Conservation (phyloP, 1,140 invertebrate genomes). For the Drosophila virilis region DNA sequence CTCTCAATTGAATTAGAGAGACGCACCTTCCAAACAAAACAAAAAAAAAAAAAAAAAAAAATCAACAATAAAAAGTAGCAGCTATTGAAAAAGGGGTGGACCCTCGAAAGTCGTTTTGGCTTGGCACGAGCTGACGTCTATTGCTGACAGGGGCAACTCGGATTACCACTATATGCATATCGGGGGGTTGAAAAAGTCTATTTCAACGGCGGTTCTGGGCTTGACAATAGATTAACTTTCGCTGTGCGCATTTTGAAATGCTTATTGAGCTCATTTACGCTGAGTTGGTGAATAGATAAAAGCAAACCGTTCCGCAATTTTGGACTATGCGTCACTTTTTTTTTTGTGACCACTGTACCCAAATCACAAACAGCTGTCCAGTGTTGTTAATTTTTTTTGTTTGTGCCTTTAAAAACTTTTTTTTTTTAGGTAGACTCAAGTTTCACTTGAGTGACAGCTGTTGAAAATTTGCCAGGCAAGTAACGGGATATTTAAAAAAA, state of each 20-base stretch:
- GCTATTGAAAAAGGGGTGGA: constrained; percentile 42
- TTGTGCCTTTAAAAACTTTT: neutral
- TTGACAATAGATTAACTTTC: constrained; percentile 45
- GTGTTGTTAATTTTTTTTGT: constrained; percentile 5
- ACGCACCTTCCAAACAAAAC: constrained; percentile 15
- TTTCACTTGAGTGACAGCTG: constrained; percentile 60
- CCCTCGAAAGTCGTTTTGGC: constrained; percentile 15
- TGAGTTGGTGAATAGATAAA: constrained; percentile 23
- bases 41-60: no score
- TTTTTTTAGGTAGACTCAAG: constrained; percentile 43
- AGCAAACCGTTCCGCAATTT: constrained; percentile 28
- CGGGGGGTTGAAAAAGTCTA: constrained; percentile 25
- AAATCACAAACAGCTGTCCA: constrained; percentile 32
- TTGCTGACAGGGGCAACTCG: constrained; percentile 28
- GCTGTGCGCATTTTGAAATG: constrained; percentile 24
- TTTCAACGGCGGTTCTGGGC: constrained; percentile 7
- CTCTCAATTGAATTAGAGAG: constrained; percentile 35
- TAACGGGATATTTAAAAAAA: constrained; percentile 39
- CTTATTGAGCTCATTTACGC: constrained; percentile 37
- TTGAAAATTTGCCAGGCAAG: constrained; percentile 46
- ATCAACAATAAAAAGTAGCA: neutral
- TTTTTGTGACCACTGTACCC: neutral
- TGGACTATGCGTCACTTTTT: constrained; percentile 20
- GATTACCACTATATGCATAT: constrained; percentile 19
- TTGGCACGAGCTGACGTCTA: constrained; percentile 41